These are phyloP conservation scores for Chiloscyllium plagiosum DNA, from an alignment of 2,113 vertebrate species.

Conservation along the genomic window DNA sequence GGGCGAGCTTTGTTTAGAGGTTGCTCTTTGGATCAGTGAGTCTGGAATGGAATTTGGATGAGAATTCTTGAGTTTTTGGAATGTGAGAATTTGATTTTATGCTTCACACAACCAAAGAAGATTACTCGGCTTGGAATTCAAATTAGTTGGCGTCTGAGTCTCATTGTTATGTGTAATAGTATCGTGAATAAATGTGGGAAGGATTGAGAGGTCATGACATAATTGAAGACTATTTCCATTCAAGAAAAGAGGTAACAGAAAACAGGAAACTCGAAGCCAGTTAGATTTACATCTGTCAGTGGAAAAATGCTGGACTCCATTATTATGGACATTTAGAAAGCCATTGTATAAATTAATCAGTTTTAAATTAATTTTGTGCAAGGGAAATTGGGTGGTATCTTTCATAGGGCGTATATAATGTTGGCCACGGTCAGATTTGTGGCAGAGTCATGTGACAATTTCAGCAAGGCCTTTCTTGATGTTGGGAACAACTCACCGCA, in stretches of 20 bases:
- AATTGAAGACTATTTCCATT: background rate
- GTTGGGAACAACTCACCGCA: too few relatives aligned
- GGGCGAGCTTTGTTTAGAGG: background rate
- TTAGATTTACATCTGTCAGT: too few relatives aligned
- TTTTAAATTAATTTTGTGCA: too few relatives aligned
- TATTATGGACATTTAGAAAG: too few relatives aligned
- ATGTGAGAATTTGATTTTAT: background rate
- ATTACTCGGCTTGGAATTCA: background rate
- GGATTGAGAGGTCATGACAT: background rate
- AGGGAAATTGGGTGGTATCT: too few relatives aligned
- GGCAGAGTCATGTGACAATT: too few relatives aligned
- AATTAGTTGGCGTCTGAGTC: background rate
- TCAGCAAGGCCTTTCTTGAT: too few relatives aligned
- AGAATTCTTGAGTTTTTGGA: background rate
- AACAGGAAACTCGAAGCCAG: background rate
- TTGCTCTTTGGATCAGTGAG: background rate
- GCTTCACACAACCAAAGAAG: background rate
- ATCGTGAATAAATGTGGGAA: background rate
- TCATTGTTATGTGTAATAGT: background rate
- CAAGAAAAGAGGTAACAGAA: background rate
- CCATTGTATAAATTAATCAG: too few relatives aligned
- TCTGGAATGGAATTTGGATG: background rate
- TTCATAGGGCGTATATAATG: too few relatives aligned
- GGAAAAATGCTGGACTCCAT: background rate
- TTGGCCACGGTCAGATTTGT: too few relatives aligned